Base-by-base conservation (phyloP, 2,113 vertebrate species). In the Lepus americanus region DNA sequence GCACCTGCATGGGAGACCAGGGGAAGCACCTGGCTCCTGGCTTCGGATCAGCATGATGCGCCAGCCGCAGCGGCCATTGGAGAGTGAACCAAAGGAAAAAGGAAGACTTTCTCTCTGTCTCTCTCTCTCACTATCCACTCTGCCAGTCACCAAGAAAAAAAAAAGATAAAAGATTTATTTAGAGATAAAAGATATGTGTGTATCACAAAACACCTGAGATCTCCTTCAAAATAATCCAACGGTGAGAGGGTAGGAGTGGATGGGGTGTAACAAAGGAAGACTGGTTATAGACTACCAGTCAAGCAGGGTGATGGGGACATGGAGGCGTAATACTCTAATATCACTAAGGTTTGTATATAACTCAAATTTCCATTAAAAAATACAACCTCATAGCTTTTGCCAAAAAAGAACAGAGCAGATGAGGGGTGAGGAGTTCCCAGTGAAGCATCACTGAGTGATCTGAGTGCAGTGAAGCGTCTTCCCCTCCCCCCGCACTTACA, bases 351-450 rank as follows among this genome's bases (percentile, higher is more conserved):
- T 53, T 77, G 19, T 80, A 61, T 72, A 23, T 66, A 66, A 72
- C 90, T 92, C 79, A 82, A 81, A 49, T 85, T 90, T 95, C 29
- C 53, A 67, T 51, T 33, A 13, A 93, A 89, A 94, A 19, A 53
- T n/a, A 76, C 6, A 92, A 83, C 44, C 14, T 85, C 73, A 84
- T 61, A 88, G 36, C 36, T 80, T 66, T 72, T 29, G 36, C 2
- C 3, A 76, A 90, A 66, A 77, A 23, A 51, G 3, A 69, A 67
- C 2, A 55, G 19, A 8, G 14, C 14, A 23, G 44, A 20, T 11
- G 39, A 12, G 19, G 6, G 55, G 10, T 44, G 59, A 25, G 10
- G 1, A 66, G 23, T 80, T 92, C 92, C 64, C n/a, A 51, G 49
- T 3, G 27, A 79, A 72, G 59, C 33, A 74, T 44, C 64, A 49